Conservation (phyloP, 35 echinoderm and acorn worm genomes). For the Strongylocentrotus purpuratus region DNA sequence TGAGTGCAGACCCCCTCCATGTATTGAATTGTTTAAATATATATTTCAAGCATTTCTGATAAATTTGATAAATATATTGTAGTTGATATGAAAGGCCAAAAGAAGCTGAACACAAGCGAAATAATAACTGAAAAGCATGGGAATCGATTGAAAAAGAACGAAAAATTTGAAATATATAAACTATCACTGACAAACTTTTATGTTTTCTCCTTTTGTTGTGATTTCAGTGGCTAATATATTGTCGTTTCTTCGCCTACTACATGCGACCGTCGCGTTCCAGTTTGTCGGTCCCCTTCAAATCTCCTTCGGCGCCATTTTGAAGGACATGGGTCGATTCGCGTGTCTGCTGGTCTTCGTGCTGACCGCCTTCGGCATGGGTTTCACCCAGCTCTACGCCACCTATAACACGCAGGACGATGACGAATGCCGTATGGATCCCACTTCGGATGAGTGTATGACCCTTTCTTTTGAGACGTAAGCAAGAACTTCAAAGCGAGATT, state of each 20-base stretch:
- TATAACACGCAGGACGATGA: constrained; percentile 34
- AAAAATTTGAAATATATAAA: too few relatives aligned
- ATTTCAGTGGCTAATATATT: constrained; percentile 62
- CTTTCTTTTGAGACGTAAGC: not conserved
- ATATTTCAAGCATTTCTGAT: too few relatives aligned
- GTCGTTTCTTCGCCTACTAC: constrained; percentile 61
- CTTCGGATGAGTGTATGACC: not conserved
- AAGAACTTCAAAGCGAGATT: too few relatives aligned
- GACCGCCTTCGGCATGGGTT: constrained; percentile 58
- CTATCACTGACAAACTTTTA: too few relatives aligned
- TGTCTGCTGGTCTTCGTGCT: constrained; percentile 51
- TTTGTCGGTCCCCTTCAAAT: constrained; percentile 68
- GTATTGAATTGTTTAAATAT: too few relatives aligned
- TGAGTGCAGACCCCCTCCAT: too few relatives aligned
- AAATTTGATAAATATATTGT: too few relatives aligned
- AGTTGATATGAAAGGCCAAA: too few relatives aligned
- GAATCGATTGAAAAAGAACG: too few relatives aligned
- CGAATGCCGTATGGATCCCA: not conserved
- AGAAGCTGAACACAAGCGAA: too few relatives aligned
- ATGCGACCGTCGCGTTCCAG: constrained; percentile 43
- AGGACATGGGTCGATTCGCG: constrained; percentile 51
- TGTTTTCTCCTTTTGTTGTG: not conserved
- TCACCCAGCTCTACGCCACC: constrained; percentile 73
- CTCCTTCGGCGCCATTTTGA: constrained; percentile 61
- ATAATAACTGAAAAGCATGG: too few relatives aligned